Evolutionary conservation across 2,113 vertebrate genomes (phyloP), one percentile per base, ranked within the genome.

Genomic region (Plecotus auritus): DNA sequence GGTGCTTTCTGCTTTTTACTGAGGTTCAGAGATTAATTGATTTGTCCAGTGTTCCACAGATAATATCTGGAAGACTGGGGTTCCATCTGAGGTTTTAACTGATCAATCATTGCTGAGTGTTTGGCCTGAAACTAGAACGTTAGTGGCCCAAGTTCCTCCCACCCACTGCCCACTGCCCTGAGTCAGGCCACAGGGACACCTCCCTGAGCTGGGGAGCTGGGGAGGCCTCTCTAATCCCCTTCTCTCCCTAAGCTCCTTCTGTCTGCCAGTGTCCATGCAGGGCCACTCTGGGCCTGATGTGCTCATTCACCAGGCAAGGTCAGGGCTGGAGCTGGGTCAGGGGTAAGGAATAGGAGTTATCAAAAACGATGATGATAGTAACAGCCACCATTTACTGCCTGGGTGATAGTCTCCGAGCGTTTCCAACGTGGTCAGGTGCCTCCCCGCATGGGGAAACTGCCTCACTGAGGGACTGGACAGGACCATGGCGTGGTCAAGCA

Each of bases 161-260:
- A 13, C 51, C 88, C 49, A 8, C 45, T 2, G 26, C n/a, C 64
- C 7, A 12, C 7, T 88, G 32, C 64, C 80, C 88, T 56, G 66
- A 78, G 88, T n/a, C 56, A 42, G 76, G 67, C 92, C 45, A 22
- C 74, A 81, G 89, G 64, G 72, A 86, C 78, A 51, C 47, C 49
- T 73, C 42, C 72, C 42, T 70, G 83, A 72, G 93, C 61, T 6
- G 42, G 49, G 49, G 17, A 82, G 67, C 22, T 12, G 40, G 72
- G 67, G 70, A 92, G 88, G 77, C 96, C 95, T 96, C 90, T 82
- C 61, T 97, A 97, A 97, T 97, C 97, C 90, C 91, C 64, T 97
- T 92, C 89, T 69, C 76, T 91, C 76, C 51, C 95, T 97, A 97
- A 97, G 97, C 96, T 95, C 94, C 96, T 96, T 97, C 96, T 85